Conservation (phyloP, 2,888 invertebrate genomes). For the Orchestes rusci region DNA sequence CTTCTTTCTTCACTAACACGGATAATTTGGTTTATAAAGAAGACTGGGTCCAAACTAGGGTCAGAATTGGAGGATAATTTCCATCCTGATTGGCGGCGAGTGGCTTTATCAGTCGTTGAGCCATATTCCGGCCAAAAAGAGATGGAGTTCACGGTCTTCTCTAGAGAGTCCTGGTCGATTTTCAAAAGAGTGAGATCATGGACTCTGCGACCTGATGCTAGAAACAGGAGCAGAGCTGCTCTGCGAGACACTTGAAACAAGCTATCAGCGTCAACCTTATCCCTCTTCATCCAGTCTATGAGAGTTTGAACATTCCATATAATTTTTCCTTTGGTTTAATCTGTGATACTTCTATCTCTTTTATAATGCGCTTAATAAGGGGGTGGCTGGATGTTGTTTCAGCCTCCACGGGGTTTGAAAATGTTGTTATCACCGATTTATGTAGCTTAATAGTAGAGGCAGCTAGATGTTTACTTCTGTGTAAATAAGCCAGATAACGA, state of each 20-base stretch:
- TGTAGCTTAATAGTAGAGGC: slow-evolving; percentile 12
- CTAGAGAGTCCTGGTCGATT: no score
- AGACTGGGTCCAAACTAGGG: slow-evolving; percentile 16
- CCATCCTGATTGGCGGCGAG: no score
- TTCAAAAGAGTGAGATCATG: no score
- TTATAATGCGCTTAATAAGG: slow-evolving; percentile 21
- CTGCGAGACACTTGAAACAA: no score
- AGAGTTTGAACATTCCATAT: slow-evolving; percentile 17
- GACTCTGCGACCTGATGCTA: no score
- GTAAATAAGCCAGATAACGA: slow-evolving; percentile 13
- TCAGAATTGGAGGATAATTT: no score
- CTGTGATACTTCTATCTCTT: slow-evolving; percentile 19
- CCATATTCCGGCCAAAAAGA: no score
- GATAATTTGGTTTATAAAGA: slow-evolving; percentile 14
- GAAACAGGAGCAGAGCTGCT: no score
- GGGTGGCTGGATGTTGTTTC: slow-evolving; percentile 13
- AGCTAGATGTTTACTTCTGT: slow-evolving; percentile 10
- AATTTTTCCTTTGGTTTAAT: slow-evolving; percentile 9
- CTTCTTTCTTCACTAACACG: slow-evolving; percentile 6
- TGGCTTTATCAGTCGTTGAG: no score
- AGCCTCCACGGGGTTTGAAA: slow-evolving; percentile 10
- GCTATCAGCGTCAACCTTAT: slow-evolving; percentile 7
- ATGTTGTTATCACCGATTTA: slow-evolving; percentile 16
- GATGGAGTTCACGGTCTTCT: no score
- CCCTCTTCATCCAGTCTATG: slow-evolving; percentile 8